Evolutionary conservation across 2,888 invertebrate species (phyloP).

Genomic region (Ichneumon xanthorius): DNA sequence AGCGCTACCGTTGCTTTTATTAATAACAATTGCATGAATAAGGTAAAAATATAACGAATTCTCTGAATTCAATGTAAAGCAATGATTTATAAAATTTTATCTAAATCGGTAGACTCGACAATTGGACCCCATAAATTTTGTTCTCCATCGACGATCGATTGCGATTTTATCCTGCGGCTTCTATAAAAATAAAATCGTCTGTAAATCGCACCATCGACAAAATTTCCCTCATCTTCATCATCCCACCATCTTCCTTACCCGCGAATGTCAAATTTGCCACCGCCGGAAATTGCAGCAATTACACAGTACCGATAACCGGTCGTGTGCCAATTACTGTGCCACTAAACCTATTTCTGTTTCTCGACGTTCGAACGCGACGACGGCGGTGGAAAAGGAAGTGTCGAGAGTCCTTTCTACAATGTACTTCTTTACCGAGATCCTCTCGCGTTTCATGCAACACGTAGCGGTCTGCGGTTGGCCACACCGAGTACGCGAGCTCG

Average conservation of each 20-base stretch:
- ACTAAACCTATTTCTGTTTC: neutral
- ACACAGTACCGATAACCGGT: neutral
- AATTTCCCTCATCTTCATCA: neutral
- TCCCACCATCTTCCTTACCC: neutral
- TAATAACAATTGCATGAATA: neutral
- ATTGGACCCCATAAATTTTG: too few relatives aligned
- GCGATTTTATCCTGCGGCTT: neutral
- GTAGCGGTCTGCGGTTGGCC: slow-evolving; percentile 56
- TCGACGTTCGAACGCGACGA: neutral
- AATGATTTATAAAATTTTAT: neutral
- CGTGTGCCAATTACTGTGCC: neutral
- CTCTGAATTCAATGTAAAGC: neutral
- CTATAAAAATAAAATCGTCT: neutral
- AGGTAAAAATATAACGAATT: neutral
- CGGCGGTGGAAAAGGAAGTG: slow-evolving; percentile 43
- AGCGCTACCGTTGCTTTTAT: neutral
- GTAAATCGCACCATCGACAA: neutral
- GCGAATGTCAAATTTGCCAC: neutral
- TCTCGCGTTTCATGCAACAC: slow-evolving; percentile 58
- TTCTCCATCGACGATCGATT: neutral
- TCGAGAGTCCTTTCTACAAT: slow-evolving; percentile 16
- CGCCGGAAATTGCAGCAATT: neutral
- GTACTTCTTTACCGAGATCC: slow-evolving; percentile 27
- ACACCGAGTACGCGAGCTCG: slow-evolving; percentile 15
- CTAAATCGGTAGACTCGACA: neutral